Conservation (phyloP, 2,113 vertebrate genomes). For the Numida meleagris region DNA sequence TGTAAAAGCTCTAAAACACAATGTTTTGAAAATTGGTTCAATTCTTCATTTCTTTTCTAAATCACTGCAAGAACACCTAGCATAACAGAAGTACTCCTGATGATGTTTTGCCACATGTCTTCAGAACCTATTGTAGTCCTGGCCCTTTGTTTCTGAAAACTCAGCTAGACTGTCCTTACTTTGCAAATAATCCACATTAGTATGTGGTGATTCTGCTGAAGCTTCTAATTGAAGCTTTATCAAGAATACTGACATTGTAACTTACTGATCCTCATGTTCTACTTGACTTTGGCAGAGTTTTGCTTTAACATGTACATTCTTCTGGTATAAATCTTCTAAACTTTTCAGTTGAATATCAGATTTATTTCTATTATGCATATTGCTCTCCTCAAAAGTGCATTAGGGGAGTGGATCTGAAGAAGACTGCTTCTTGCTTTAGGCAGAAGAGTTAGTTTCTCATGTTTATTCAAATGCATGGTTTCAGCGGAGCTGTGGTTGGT, state of each 20-base stretch:
- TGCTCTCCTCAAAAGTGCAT: background rate
- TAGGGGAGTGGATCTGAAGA: background rate
- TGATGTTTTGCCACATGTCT: background rate
- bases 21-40: background rate
- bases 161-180: background rate
- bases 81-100: background rate
- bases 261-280: background rate
- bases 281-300: background rate
- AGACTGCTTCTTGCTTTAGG: background rate
- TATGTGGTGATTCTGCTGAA: background rate
- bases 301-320: background rate
- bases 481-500: background rate
- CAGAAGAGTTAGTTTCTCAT: background rate
- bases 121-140: background rate
- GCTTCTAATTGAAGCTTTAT: background rate
- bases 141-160: background rate
- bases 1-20: background rate
- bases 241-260: background rate
- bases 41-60: background rate
- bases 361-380: background rate
- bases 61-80: background rate
- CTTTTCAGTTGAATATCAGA: background rate
- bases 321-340: background rate
- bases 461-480: background rate
- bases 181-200: fast-evolving